phyloP scores from a whole-genome alignment of 2,888 invertebrate genomes.

The Cantharis rufa region DNA sequence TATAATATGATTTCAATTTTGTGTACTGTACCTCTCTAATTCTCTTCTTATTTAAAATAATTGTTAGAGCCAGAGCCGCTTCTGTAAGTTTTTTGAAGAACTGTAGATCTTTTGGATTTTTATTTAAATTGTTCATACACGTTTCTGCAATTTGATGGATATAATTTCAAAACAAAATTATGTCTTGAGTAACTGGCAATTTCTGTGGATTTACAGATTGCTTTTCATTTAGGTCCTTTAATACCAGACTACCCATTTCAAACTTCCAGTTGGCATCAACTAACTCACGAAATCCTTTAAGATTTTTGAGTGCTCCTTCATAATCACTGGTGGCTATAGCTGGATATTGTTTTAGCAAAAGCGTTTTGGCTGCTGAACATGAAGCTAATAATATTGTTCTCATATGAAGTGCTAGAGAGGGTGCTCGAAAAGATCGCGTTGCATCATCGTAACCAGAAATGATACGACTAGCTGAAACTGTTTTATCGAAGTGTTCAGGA shows the following conservation, averaged over 20 bases:
- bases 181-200: not conserved
- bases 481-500: conserved; percentile 16
- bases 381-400: too few relatives aligned
- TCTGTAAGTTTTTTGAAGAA: conserved; percentile 35
- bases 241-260: too few relatives aligned
- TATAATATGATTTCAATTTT: conserved; percentile 31
- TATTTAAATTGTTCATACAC: conserved; percentile 8
- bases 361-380: too few relatives aligned
- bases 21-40: conserved; percentile 39
- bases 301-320: too few relatives aligned
- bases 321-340: too few relatives aligned
- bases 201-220: not conserved
- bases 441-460: conserved; percentile 29
- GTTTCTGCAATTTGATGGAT: not conserved
- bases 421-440: too few relatives aligned
- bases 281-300: too few relatives aligned
- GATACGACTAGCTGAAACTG: conserved; percentile 17
- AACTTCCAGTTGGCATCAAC: too few relatives aligned
- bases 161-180: not conserved
- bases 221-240: not conserved
- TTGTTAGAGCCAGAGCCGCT: conserved; percentile 33
- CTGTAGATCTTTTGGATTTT: conserved; percentile 20
- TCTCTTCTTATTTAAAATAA: conserved; percentile 37
- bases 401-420: too few relatives aligned
- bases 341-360: too few relatives aligned